These are phyloP conservation scores for Temnopleurus reevesii DNA, from an alignment of 53 echinoderm and acorn worm genomes.

Conservation along the genomic window DNA sequence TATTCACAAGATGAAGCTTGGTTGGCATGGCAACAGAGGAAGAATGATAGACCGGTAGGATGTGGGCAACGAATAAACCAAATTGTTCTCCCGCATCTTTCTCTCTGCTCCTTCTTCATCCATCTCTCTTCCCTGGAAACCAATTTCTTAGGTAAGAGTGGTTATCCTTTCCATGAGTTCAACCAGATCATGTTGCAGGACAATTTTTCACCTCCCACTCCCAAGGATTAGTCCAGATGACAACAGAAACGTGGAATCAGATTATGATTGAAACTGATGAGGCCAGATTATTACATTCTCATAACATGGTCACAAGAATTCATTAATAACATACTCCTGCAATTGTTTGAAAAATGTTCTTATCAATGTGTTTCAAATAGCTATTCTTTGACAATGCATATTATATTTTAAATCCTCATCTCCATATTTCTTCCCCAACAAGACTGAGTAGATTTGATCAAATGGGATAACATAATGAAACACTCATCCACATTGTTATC, in stretches of 20 bases:
- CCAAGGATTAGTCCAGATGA: background rate
- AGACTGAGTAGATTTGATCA: too few relatives aligned
- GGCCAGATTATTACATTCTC: background rate
- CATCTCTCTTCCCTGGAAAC: slow-evolving; percentile 16
- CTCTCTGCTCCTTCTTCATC: background rate
- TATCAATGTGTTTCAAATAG: too few relatives aligned
- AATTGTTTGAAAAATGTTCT: background rate
- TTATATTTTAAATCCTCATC: too few relatives aligned
- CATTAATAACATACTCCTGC: background rate
- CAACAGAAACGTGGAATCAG: background rate
- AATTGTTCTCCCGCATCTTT: slow-evolving; percentile 23
- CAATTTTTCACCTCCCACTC: slow-evolving; percentile 27
- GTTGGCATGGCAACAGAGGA: slow-evolving; percentile 53
- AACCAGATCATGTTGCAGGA: slow-evolving; percentile 43
- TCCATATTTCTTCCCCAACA: too few relatives aligned
- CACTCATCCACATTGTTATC: too few relatives aligned
- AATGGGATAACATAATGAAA: too few relatives aligned
- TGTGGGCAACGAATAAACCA: slow-evolving; percentile 16
- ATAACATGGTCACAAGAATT: background rate
- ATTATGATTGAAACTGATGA: slow-evolving; percentile 2
- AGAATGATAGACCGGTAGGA: slow-evolving; percentile 42
- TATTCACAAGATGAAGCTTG: slow-evolving; percentile 59
- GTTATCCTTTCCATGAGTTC: slow-evolving; percentile 33
- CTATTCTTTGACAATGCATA: too few relatives aligned
- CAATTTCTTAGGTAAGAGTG: slow-evolving; percentile 22